Conservation (phyloP, 2,113 vertebrate species). For the Hippocampus guttulatus region DNA sequence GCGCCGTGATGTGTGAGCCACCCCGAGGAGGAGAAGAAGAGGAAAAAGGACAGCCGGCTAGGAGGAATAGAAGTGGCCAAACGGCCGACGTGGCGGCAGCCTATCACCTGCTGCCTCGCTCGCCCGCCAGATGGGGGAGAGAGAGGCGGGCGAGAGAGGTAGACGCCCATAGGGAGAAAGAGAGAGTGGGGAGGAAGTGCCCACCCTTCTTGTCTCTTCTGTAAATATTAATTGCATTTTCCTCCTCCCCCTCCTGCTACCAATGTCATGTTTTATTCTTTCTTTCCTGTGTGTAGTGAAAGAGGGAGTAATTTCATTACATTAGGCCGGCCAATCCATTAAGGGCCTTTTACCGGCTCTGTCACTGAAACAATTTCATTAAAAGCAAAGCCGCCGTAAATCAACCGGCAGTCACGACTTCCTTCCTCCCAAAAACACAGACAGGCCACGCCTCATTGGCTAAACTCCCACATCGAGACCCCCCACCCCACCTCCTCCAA, state of each 20-base stretch:
- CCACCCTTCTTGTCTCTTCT: conserved; percentile 90
- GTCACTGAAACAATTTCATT: conserved; percentile 99
- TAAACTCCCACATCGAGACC: conserved; percentile 42
- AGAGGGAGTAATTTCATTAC: conserved; percentile 99
- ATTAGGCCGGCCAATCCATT: conserved; percentile 99
- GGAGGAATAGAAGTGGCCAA: conserved; percentile 63
- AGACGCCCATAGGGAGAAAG: conserved; percentile 1
- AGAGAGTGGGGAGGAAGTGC: conserved; percentile 32
- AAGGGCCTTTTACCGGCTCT: conserved; percentile 99
- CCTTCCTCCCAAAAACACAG: conserved; percentile 50
- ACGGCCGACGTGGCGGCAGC: conserved; percentile 70
- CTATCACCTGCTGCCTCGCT: conserved; percentile 67
- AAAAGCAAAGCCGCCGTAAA: conserved; percentile 97
- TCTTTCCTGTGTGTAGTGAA: conserved; percentile 79
- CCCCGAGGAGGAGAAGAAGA: conserved; percentile 54
- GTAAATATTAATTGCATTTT: conserved; percentile 99
- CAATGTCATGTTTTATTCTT: conserved; percentile 61
- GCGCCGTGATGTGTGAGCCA: conserved; percentile 53
- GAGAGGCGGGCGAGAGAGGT: conserved; percentile 20
- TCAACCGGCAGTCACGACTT: conserved; percentile 90
- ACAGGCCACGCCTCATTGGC: conserved; percentile 21
- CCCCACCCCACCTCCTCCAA: background rate
- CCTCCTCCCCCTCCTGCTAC: conserved; percentile 42
- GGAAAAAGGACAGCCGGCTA: conserved; percentile 49
- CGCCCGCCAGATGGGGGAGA: conserved; percentile 50